Percentiles rank a stretch among this genome's conserved stretches.
These are phyloP conservation scores for Steatornis caripensis DNA, from an alignment of 2,113 vertebrate genomes.

Conservation along the genomic window DNA sequence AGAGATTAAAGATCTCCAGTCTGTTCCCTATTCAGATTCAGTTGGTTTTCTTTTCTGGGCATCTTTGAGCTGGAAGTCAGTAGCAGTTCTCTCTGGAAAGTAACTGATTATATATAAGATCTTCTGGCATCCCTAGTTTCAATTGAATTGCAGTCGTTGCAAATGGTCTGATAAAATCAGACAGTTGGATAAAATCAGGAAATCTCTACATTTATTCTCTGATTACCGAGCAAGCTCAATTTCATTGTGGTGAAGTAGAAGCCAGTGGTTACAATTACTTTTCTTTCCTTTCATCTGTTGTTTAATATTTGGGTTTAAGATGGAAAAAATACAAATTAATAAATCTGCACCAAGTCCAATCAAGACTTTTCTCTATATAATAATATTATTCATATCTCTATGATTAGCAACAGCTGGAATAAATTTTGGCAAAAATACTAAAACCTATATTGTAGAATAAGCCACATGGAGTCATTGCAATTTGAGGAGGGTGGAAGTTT, in stretches of 20 bases:
- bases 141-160: background rate
- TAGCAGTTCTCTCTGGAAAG: background rate
- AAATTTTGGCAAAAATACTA: constrained; percentile 32
- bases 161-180: constrained; percentile 32
- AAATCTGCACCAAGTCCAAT: constrained; percentile 10
- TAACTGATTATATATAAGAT: background rate
- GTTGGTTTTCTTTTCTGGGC: background rate
- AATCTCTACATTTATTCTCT: constrained; percentile 22
- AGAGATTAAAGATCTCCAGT: background rate
- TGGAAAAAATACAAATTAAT: constrained; percentile 35
- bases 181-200: constrained; percentile 31
- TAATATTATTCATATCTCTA: background rate
- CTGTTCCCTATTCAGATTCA: background rate
- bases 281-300: background rate
- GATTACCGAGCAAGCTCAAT: background rate
- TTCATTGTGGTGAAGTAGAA: background rate
- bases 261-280: background rate
- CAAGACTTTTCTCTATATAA: background rate
- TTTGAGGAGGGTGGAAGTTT: background rate
- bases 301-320: constrained; percentile 29
- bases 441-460: background rate
- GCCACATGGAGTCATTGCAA: background rate
- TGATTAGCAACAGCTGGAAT: constrained; percentile 39
- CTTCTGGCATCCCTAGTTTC: background rate
- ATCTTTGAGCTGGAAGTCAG: background rate